Conservation (phyloP, 2,888 invertebrate species). For the Galeopsomyia nigrocyanea region DNA sequence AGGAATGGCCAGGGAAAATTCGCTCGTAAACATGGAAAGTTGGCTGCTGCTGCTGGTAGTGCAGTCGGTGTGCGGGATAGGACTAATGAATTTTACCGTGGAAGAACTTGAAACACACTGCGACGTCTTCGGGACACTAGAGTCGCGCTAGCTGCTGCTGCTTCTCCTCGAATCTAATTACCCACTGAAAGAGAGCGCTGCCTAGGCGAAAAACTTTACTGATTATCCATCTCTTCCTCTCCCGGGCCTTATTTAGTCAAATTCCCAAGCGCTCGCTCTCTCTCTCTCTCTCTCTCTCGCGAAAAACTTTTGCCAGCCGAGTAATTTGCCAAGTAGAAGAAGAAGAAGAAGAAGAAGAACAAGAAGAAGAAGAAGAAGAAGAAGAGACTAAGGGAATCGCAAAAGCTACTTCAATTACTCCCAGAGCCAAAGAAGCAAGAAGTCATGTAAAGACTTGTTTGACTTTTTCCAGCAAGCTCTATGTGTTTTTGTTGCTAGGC, state of each 20-base stretch:
- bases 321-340: background rate
- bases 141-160: too few relatives aligned
- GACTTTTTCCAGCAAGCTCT: conserved; percentile 32
- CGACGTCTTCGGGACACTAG: too few relatives aligned
- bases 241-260: conserved; percentile 25
- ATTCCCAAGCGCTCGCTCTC: conserved; percentile 17
- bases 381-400: conserved; percentile 38
- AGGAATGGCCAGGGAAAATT: conserved; percentile 2
- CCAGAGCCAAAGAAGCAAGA: conserved; percentile 17
- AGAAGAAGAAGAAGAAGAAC: background rate
- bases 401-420: conserved; percentile 42
- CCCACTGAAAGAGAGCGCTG: too few relatives aligned
- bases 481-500: background rate
- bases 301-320: conserved; percentile 15
- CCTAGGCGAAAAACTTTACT: conserved; percentile 24
- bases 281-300: background rate
- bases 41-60: too few relatives aligned
- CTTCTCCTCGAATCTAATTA: too few relatives aligned
- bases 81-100: too few relatives aligned
- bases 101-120: too few relatives aligned
- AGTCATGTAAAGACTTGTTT: conserved; percentile 35
- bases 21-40: background rate
- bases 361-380: conserved; percentile 22
- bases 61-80: too few relatives aligned
- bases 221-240: conserved; percentile 13